These are phyloP conservation scores for Oreochromis aureus DNA, from an alignment of 2,113 vertebrate species.

Conservation along the genomic window DNA sequence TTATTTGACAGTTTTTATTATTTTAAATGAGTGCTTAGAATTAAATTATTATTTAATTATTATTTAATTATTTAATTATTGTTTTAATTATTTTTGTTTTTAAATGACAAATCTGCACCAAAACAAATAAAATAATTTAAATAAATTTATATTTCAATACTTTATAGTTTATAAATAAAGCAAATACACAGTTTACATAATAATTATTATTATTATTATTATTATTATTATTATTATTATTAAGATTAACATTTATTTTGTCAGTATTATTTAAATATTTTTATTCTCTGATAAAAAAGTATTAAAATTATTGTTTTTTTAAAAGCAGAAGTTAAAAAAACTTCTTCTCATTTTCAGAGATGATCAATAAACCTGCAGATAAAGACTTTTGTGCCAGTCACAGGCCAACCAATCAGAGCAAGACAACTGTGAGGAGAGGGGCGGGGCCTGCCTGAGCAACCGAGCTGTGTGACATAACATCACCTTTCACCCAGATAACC, in stretches of 20 bases:
- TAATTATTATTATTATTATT: not conserved
- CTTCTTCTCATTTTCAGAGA: not conserved
- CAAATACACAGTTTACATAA: not conserved
- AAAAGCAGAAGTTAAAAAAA: not conserved
- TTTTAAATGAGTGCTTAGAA: not conserved
- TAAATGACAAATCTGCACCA: not conserved
- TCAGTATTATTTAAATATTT: not conserved
- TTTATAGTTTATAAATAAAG: not conserved
- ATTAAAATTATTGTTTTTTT: not conserved
- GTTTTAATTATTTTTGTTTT: not conserved
- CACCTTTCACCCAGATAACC: constrained; percentile 9
- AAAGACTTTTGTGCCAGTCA: not conserved
- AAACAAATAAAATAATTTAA: not conserved
- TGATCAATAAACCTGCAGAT: not conserved
- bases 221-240: not conserved
- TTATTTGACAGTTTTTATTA: not conserved
- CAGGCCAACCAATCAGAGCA: not conserved
- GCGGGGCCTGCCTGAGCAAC: not conserved
- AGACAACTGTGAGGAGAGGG: not conserved
- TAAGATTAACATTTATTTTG: not conserved
- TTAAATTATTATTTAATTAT: not conserved
- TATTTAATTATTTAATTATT: not conserved
- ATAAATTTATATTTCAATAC: not conserved
- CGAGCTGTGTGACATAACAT: not conserved
- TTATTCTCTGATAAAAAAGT: not conserved